Evolutionary conservation across 2,797 vertebrate species (phyloP).

Genomic region (Channa striata): DNA sequence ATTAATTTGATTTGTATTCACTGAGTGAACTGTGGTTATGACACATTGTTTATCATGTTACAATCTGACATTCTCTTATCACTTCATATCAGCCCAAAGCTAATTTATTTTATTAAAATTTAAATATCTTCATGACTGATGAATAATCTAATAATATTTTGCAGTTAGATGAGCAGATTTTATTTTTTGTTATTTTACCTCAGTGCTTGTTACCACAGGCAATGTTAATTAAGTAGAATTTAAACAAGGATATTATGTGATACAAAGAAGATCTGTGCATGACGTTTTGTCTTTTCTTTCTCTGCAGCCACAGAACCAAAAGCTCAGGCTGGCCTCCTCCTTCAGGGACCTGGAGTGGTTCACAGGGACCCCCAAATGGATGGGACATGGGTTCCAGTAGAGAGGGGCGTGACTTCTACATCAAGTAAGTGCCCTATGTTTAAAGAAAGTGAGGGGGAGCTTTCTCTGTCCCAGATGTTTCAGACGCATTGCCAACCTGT

Average conservation of each 20-base stretch:
- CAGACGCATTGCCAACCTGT: slow-evolving; percentile 76
- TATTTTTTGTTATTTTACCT: neutral
- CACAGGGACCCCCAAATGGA: slow-evolving; percentile 94
- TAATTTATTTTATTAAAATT: slow-evolving; percentile 35
- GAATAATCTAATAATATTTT: neutral
- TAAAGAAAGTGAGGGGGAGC: slow-evolving; percentile 60
- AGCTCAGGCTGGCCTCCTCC: slow-evolving; percentile 93
- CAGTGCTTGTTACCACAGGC: neutral
- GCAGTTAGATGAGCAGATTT: neutral
- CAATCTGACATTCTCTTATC: slow-evolving; percentile 53
- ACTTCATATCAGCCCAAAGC: slow-evolving; percentile 12
- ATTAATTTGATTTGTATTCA: slow-evolving; percentile 81
- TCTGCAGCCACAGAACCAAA: slow-evolving; percentile 93
- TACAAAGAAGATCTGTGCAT: neutral
- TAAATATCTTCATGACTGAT: slow-evolving; percentile 20
- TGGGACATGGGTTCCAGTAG: slow-evolving; percentile 97
- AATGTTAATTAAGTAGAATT: slow-evolving; percentile 5
- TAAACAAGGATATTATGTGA: neutral
- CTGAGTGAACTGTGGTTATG: slow-evolving; percentile 65
- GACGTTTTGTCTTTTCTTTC: slow-evolving; percentile 9
- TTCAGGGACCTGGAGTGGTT: slow-evolving; percentile 91
- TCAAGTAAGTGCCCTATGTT: slow-evolving; percentile 88
- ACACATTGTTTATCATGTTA: slow-evolving; percentile 69
- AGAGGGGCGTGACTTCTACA: slow-evolving; percentile 96
- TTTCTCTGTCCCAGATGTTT: slow-evolving; percentile 77